A percentile compares a stretch with the other conserved stretches of the same genome.
phyloP scores from a whole-genome alignment of 2,888 invertebrate species.

The Cryptocheilus praepositus region DNA sequence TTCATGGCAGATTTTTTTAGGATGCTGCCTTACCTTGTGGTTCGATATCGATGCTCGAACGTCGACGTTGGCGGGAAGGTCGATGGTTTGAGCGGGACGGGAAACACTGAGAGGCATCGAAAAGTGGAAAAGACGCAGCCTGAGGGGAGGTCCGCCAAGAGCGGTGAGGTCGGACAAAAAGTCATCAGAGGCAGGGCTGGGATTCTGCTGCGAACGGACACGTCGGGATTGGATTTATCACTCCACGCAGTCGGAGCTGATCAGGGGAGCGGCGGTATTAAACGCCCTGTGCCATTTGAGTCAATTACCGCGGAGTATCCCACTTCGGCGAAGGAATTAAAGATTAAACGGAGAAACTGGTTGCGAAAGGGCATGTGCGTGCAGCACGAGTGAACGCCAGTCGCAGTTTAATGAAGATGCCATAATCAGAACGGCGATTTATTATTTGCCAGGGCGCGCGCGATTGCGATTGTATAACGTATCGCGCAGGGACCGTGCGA shows the following conservation, averaged over 20 bases:
- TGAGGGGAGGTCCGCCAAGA: not conserved
- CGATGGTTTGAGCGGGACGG: conserved; percentile 34
- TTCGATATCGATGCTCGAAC: conserved; percentile 38
- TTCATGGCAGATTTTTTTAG: not conserved
- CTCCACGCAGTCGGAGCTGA: conserved; percentile 10
- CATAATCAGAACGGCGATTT: too few species aligned
- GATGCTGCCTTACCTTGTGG: conserved; percentile 5
- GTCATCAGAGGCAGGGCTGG: conserved; percentile 11
- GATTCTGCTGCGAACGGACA: conserved; percentile 31
- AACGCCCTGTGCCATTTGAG: not conserved
- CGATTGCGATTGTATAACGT: too few species aligned
- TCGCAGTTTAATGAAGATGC: too few species aligned
- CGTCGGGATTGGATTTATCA: conserved; percentile 35
- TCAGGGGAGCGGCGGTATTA: too few species aligned
- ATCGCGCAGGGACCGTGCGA: too few species aligned
- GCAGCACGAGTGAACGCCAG: too few species aligned
- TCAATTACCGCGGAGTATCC: conserved; percentile 3
- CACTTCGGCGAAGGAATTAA: conserved; percentile 1
- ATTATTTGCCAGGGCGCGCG: too few species aligned
- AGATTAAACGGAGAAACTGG: not conserved
- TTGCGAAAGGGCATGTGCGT: not conserved
- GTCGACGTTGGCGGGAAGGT: conserved; percentile 41
- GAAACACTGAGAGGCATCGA: conserved; percentile 23
- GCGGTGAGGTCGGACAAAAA: conserved; percentile 17
- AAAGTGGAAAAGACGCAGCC: conserved; percentile 1